A percentile compares a stretch with the other conserved stretches of the same genome.
These are phyloP conservation scores for Gobio occitaniae DNA, from an alignment of 2,797 vertebrate species.

Conservation along the genomic window DNA sequence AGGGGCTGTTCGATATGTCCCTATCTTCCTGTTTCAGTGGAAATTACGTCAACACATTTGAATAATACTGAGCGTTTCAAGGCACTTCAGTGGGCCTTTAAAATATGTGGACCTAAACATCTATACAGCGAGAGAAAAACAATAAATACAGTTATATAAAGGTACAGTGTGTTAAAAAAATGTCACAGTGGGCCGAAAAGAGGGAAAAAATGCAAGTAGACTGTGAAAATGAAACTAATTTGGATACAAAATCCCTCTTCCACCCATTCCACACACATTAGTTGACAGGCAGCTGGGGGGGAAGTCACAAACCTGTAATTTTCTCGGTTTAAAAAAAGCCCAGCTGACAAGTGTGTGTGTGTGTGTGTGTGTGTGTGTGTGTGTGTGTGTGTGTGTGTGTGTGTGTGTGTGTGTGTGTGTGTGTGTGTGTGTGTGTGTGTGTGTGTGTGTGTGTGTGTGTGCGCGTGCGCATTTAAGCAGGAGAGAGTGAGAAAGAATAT, in stretches of 20 bases:
- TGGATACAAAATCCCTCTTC: constrained; percentile 35
- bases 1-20: too few species aligned
- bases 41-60: too few species aligned
- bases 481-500: constrained; percentile 16
- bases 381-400: constrained; percentile 11
- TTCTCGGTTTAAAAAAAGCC: constrained; percentile 53
- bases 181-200: background rate
- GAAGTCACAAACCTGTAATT: constrained; percentile 57
- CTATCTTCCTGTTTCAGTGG: too few species aligned
- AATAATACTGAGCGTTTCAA: too few species aligned
- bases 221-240: constrained; percentile 20
- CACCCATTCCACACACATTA: constrained; percentile 8
- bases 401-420: background rate
- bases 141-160: background rate
- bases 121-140: background rate
- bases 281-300: constrained; percentile 56
- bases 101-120: background rate
- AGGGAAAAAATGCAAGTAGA: background rate
- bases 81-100: too few species aligned
- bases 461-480: constrained; percentile 38
- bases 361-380: constrained; percentile 27
- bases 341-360: constrained; percentile 52
- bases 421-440: constrained; percentile 33
- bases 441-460: background rate
- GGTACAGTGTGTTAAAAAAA: background rate